These are phyloP conservation scores for Anolis carolinensis DNA, from an alignment of 2,113 vertebrate genomes.

Conservation along the genomic window DNA sequence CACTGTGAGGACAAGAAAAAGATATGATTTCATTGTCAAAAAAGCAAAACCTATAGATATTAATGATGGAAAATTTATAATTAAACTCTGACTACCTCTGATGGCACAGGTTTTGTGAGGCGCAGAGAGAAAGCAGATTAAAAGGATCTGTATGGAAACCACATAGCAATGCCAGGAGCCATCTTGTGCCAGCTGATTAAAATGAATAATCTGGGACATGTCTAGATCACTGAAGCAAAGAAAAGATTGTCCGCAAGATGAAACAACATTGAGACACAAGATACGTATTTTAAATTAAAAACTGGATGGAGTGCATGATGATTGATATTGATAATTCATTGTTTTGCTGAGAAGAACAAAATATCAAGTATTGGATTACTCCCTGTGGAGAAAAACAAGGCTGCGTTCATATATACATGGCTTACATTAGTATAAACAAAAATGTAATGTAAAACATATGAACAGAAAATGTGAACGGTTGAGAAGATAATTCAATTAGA, in stretches of 20 bases:
- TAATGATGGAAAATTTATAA: not conserved
- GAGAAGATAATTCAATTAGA: conserved; percentile 21
- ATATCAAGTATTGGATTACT: conserved; percentile 48
- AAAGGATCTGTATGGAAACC: conserved; percentile 1
- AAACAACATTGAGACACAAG: conserved; percentile 32
- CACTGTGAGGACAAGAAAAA: not conserved
- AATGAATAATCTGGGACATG: conserved; percentile 30
- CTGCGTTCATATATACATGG: not conserved
- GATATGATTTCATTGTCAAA: not conserved
- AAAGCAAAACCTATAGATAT: not conserved
- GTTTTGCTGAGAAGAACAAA: conserved; percentile 54
- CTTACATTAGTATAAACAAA: not conserved
- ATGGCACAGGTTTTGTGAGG: conserved; percentile 12
- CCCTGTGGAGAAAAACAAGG: conserved; percentile 41
- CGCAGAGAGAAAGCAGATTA: not conserved
- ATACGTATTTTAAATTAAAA: conserved; percentile 26
- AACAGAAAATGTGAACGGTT: conserved; percentile 4
- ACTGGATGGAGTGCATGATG: conserved; percentile 52
- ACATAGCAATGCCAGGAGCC: not conserved
- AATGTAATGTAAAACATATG: conserved; percentile 53
- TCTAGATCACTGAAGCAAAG: conserved; percentile 15
- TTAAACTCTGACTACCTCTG: conserved; percentile 6
- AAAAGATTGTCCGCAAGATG: conserved; percentile 35
- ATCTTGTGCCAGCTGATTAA: conserved; percentile 13
- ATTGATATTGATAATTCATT: conserved; percentile 34